Evolutionary conservation across 2,888 invertebrate genomes (phyloP), one percentile per base, ranked within the genome.

Genomic region (Harpagoxenus sublaevis): DNA sequence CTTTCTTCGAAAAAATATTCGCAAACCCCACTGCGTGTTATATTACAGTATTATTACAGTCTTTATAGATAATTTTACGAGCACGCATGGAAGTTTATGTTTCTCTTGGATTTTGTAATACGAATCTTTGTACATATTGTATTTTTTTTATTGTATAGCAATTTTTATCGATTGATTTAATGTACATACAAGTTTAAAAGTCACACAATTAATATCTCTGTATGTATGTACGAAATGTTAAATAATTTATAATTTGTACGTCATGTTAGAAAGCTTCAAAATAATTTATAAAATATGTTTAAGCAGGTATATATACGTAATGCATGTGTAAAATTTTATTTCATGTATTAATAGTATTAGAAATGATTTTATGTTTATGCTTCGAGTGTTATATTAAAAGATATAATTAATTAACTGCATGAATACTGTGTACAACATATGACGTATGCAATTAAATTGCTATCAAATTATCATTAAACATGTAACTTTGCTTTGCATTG

Each of bases 371-470:
- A 12, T 45, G 31, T 35, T 62, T 15, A 45, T 18, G 48, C 48
- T 31, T 74, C 2, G n/a, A 60, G 2, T 15, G 4, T 35, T 68
- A 18, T 23, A 48, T 75, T 18, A 62, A 42, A 15, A 5, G 9
- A 62, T 75, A 15, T 60, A 48, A 62, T 75, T 35, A 75, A 62
- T 62, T 75, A 66, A 75, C 31, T 35, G n/a, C 18, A 48, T 63
- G 48, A 39, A 63, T 51, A 15, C 10, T n/a, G n/a, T 12, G 8
- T 31, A 60, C 3, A 45, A 60, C 31, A 4, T 31, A 60, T 60
- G n/a, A 42, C 6, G 28, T 51, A 8, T 5, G 15, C 10, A 63
- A 51, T 73, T 42, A 57, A 48, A 73, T 39, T 70, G 23, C 31
- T 10, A 35, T 57, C 51, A 63, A 63, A 53, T 77, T 65, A 28